Conservation (phyloP, 2,888 invertebrate species). For the Pollenia labialis region DNA sequence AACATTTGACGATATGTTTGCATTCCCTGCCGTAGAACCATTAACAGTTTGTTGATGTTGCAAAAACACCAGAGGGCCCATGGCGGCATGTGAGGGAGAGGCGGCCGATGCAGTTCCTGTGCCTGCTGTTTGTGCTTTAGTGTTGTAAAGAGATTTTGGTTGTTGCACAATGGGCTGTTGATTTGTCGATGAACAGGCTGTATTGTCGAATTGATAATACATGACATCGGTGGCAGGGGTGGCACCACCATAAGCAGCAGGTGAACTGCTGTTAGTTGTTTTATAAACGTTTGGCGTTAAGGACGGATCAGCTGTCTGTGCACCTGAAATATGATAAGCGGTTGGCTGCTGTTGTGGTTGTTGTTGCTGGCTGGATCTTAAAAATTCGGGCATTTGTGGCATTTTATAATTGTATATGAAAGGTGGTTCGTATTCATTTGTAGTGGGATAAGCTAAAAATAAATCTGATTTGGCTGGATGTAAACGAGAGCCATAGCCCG, state of each 20-base stretch:
- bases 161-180: conserved; percentile 69
- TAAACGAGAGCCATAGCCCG: conserved; percentile 76
- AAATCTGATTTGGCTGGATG: conserved; percentile 84
- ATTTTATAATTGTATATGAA: conserved; percentile 83
- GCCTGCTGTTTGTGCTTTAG: conserved; percentile 39
- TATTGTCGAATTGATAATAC: conserved; percentile 83
- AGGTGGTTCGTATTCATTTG: conserved; percentile 79
- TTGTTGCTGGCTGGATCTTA: conserved; percentile 68
- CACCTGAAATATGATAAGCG: conserved; percentile 83
- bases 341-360: conserved; percentile 73
- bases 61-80: conserved; percentile 81
- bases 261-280: conserved; percentile 46
- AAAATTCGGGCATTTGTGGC: conserved; percentile 81
- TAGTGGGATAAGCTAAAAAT: conserved; percentile 76
- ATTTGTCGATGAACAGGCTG: conserved; percentile 61
- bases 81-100: conserved; percentile 42
- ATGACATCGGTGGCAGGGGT: conserved; percentile 82
- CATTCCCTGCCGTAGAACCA: conserved; percentile 68
- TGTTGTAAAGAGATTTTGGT: conserved; percentile 51
- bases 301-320: conserved; percentile 82
- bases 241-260: conserved; percentile 78
- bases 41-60: conserved; percentile 79
- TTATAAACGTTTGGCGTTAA: conserved; percentile 78
- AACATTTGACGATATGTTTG: conserved; percentile 70
- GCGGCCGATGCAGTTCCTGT: conserved; percentile 24